Percentiles rank a stretch among this genome's conserved stretches.
These are phyloP conservation scores for Monomorium pharaonis DNA, from an alignment of 1,140 invertebrate species.

Conservation along the genomic window DNA sequence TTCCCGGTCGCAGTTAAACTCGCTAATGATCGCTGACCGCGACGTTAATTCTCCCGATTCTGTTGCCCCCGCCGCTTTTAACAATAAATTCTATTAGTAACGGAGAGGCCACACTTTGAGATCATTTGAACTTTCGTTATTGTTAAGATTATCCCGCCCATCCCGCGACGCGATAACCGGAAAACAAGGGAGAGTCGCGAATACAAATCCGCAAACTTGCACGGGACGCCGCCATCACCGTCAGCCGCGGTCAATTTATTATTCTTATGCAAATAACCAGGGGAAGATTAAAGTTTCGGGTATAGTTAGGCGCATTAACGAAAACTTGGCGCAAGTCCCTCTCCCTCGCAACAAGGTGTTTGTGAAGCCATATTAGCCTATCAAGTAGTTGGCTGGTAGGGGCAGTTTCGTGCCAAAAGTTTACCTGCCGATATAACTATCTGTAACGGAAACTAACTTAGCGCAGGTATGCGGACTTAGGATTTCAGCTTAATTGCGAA, in stretches of 20 bases:
- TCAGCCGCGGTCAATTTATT: conserved; percentile 1
- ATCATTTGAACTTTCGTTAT: background rate
- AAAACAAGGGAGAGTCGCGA: background rate
- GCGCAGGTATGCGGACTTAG: conserved; percentile 1
- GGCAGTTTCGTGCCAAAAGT: conserved; percentile 37
- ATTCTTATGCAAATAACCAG: conserved; percentile 55
- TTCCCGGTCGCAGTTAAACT: conserved; percentile 31
- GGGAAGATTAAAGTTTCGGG: conserved; percentile 19
- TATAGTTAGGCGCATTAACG: conserved; percentile 49
- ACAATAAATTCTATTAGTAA: conserved; percentile 25
- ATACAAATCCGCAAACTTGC: background rate
- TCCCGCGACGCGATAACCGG: too few relatives aligned
- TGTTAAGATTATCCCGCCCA: conserved; percentile 5
- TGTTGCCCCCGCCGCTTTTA: background rate
- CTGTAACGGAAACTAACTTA: conserved; percentile 29
- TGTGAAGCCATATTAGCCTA: conserved; percentile 52
- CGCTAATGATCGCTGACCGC: conserved; percentile 47
- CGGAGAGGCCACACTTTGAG: too few relatives aligned
- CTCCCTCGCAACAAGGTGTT: conserved; percentile 42
- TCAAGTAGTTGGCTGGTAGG: conserved; percentile 63
- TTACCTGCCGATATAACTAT: conserved; percentile 42
- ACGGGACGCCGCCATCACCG: background rate
- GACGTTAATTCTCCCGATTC: conserved; percentile 32
- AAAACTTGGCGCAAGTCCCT: conserved; percentile 48
- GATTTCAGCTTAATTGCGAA: conserved; percentile 20